Evolutionary conservation across 2,888 invertebrate species (phyloP).

Genomic region (Phyto melanocephala): DNA sequence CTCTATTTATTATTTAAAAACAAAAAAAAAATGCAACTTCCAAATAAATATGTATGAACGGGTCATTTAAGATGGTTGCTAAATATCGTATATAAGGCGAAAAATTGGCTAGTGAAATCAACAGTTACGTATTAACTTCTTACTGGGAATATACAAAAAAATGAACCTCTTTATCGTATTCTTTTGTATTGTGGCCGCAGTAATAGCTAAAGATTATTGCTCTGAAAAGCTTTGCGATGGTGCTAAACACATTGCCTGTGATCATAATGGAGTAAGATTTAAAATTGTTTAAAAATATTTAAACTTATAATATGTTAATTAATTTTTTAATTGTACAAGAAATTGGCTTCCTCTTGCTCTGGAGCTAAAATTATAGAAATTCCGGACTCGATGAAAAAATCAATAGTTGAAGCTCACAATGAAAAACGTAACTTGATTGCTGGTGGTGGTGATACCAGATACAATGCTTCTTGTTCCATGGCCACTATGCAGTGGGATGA

Average conservation of each 20-base stretch:
- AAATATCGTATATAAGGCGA: too few relatives aligned
- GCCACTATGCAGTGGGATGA: constrained; percentile 71
- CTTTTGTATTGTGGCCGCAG: background rate
- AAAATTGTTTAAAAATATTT: background rate
- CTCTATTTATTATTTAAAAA: too few relatives aligned
- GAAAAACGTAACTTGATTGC: constrained; percentile 57
- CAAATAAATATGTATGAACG: too few relatives aligned
- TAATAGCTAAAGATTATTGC: constrained; percentile 40
- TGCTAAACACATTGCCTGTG: constrained; percentile 39
- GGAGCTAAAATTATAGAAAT: constrained; percentile 17
- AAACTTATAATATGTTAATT: background rate
- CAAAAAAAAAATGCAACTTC: too few relatives aligned
- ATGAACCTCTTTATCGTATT: background rate
- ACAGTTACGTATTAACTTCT: too few relatives aligned
- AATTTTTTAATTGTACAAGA: constrained; percentile 5
- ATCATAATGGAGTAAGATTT: constrained; percentile 38
- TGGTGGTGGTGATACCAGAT: constrained; percentile 17
- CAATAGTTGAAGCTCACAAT: constrained; percentile 47
- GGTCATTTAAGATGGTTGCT: too few relatives aligned
- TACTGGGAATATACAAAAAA: background rate
- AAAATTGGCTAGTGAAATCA: too few relatives aligned
- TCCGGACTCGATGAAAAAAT: background rate
- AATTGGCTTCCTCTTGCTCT: constrained; percentile 33
- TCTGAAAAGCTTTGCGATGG: background rate
- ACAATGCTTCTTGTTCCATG: constrained; percentile 70